Conservation (phyloP, 2,888 invertebrate genomes). For the Sphaerophoria taeniata region DNA sequence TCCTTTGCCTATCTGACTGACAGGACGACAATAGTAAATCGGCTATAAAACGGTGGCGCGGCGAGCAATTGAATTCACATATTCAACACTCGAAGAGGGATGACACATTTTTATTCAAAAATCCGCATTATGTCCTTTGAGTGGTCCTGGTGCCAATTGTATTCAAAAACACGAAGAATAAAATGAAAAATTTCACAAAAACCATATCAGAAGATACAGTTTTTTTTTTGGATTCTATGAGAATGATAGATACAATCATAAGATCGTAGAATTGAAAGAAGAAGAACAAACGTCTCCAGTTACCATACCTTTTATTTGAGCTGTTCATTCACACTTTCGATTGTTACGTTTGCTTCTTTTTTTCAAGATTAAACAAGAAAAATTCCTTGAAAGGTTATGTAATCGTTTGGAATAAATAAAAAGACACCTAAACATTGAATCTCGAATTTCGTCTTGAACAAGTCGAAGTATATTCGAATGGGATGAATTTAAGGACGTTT, state of each 20-base stretch:
- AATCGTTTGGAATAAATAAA: constrained; percentile 25
- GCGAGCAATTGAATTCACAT: constrained; percentile 70
- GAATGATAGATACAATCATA: constrained; percentile 9
- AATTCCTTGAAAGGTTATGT: constrained; percentile 44
- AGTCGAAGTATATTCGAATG: constrained; percentile 3
- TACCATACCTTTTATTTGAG: constrained; percentile 59
- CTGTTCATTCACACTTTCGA: constrained; percentile 61
- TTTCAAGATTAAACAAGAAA: constrained; percentile 8
- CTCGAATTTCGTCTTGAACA: background rate
- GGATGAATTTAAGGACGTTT: background rate
- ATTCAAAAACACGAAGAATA: constrained; percentile 15
- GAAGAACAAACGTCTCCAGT: constrained; percentile 49
- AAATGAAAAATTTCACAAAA: constrained; percentile 28
- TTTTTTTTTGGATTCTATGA: constrained; percentile 25
- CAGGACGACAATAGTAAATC: constrained; percentile 71
- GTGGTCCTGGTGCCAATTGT: constrained; percentile 68
- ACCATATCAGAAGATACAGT: constrained; percentile 25
- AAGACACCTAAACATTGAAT: background rate
- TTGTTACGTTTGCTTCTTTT: background rate
- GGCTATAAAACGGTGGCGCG: constrained; percentile 72
- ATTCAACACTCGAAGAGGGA: constrained; percentile 25
- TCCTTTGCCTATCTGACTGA: constrained; percentile 65
- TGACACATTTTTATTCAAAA: constrained; percentile 48
- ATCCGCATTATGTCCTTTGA: constrained; percentile 71
- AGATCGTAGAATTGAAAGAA: background rate